Base-by-base conservation (phyloP, 2,888 invertebrate species). In the Steinernema scapterisci region DNA sequence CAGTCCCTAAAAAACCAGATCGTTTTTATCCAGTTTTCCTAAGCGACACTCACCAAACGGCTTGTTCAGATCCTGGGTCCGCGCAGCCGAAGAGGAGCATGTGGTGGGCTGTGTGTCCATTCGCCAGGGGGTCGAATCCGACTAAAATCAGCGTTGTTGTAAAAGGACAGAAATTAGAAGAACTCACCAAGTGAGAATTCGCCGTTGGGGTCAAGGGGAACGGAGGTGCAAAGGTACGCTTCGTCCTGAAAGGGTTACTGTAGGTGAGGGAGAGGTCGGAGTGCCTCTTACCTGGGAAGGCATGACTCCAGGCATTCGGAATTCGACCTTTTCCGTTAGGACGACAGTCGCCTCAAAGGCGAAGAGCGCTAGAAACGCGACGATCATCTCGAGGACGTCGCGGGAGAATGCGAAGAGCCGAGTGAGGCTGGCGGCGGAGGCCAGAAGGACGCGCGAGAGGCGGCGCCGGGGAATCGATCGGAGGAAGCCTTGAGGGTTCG, bases 41-140 rank as follows among this genome's bases (percentile, higher is more conserved):
- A 11, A 43, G 5, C 27, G 21, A 43, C 45, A 73, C 27, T 11
- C 19, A 93, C 94, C 95, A 94, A 71, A 93, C 92, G 25, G 91
- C 89, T 75, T 92, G 91, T 78, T 91, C 89, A 44, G 91, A 91
- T 1, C 94, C 94, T 0, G 94, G 95, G 75, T 91, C 91, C 1
- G 92, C 91, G 86, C 96, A 96, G 16, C 95, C 95, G 87, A 95
- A 96, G 0, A 96, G 88, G 71, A 96, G 89, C 92, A 96, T 95
- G 88, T 96, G 96, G 90, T 96, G 96, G 11, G 94, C 94, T 3
- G 92, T 93, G 86, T 93, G 91, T 93, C 93, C 94, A 13, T 93
- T 92, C 0, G 95, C 94, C 87, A 95, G 94, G 0, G 96, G 95
- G 88, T 93, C 92, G 88, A 95, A 97, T 56, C 94, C 95, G 85